phyloP scores from a whole-genome alignment of 2,113 vertebrate genomes.

The Aphelocoma coerulescens region DNA sequence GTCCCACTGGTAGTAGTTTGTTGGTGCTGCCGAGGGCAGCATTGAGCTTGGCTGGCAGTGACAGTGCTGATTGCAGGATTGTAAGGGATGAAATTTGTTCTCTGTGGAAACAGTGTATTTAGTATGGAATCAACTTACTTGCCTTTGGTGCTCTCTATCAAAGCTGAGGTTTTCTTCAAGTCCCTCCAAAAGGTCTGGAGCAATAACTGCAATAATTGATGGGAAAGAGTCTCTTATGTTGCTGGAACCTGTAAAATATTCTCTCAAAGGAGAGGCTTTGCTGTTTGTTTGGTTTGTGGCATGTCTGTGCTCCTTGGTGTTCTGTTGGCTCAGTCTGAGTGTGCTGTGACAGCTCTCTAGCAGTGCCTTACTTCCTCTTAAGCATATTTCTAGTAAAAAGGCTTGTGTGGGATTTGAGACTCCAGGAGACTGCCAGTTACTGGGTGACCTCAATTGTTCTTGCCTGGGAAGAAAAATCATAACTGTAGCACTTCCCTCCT shows the following conservation, averaged over 20 bases:
- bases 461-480: background rate
- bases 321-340: background rate
- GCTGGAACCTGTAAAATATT: background rate
- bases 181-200: background rate
- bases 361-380: background rate
- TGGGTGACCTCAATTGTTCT: background rate
- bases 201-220: background rate
- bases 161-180: background rate
- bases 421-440: accelerated
- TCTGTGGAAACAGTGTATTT: background rate
- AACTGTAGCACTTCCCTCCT: background rate
- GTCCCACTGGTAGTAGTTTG: background rate
- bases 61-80: accelerated
- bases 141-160: background rate
- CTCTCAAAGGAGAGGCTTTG: background rate
- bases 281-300: background rate
- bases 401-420: background rate
- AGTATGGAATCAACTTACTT: background rate
- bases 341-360: background rate
- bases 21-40: conserved; percentile 1
- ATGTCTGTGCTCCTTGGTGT: background rate
- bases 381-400: background rate
- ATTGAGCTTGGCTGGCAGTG: background rate
- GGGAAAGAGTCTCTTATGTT: background rate
- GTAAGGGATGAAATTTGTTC: background rate